Evolutionary conservation across 2,888 invertebrate species (phyloP).

Genomic region (Halictus ligatus): DNA sequence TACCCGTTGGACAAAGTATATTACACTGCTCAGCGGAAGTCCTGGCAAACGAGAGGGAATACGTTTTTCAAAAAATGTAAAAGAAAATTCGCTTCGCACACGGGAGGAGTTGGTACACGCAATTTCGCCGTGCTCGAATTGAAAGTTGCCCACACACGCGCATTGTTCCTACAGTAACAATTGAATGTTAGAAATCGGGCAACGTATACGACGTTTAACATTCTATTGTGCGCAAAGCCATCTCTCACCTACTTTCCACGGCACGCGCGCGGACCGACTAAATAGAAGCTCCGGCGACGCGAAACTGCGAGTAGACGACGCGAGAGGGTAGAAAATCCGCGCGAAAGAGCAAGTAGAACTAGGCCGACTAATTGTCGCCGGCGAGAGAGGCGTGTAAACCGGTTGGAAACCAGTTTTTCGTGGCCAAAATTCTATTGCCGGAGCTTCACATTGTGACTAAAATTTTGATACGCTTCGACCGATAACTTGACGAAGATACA

Average conservation of each 20-base stretch:
- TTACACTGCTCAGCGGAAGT: neutral
- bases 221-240: neutral
- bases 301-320: neutral
- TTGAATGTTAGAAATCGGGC: neutral
- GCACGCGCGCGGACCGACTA: neutral
- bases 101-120: neutral
- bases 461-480: neutral
- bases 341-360: neutral
- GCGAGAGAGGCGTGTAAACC: neutral
- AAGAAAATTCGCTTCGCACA: neutral
- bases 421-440: neutral
- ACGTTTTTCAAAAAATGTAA: neutral
- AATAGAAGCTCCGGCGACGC: neutral
- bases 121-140: neutral
- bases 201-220: slow-evolving; percentile 1
- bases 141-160: neutral
- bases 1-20: neutral
- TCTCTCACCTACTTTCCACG: neutral
- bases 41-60: neutral
- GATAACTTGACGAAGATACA: too few relatives aligned
- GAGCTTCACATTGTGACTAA: neutral
- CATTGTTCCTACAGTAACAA: neutral
- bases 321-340: neutral
- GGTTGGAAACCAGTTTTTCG: neutral
- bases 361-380: slow-evolving; percentile 22